A percentile compares a stretch with the other conserved stretches of the same genome.
Conservation (phyloP, 1,140 invertebrate genomes). For the Philotrypesis tridentata region DNA sequence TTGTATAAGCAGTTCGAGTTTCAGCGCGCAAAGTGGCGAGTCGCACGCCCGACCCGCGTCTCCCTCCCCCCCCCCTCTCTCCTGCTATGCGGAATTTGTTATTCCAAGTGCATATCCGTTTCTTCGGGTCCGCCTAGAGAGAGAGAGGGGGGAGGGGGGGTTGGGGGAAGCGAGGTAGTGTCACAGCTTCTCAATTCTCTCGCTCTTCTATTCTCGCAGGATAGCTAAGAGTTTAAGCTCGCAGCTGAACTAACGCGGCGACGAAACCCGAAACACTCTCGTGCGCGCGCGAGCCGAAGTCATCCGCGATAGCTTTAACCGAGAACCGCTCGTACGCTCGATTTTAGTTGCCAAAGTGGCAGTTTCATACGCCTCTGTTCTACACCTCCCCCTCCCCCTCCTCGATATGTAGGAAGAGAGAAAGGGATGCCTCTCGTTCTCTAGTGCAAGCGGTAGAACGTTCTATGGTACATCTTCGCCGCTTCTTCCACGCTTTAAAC, state of each 20-base stretch:
- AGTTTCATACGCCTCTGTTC: constrained; percentile 58
- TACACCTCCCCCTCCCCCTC: too few species aligned
- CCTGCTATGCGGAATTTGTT: constrained; percentile 55
- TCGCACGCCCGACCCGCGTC: neutral
- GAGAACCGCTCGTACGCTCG: constrained; percentile 29
- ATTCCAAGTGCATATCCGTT: constrained; percentile 55
- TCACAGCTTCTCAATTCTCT: constrained; percentile 7
- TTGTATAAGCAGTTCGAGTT: constrained; percentile 37
- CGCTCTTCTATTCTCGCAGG: neutral
- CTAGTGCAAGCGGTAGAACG: too few species aligned
- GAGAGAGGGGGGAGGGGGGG: neutral
- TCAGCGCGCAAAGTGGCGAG: constrained; percentile 25
- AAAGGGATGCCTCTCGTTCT: too few species aligned
- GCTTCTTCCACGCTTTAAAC: too few species aligned
- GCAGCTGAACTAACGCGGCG: constrained; percentile 56
- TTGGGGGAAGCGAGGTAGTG: neutral
- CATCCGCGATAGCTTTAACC: constrained; percentile 49
- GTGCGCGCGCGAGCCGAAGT: constrained; percentile 39
- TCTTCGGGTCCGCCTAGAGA: neutral
- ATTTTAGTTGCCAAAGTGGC: constrained; percentile 61
- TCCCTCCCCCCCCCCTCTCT: neutral
- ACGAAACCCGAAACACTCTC: constrained; percentile 45
- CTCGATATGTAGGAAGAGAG: constrained; percentile 50
- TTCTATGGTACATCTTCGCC: too few species aligned
- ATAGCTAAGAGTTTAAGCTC: constrained; percentile 43